These are phyloP conservation scores for Aleiodes testaceus DNA, from an alignment of 2,888 invertebrate genomes.

Conservation along the genomic window DNA sequence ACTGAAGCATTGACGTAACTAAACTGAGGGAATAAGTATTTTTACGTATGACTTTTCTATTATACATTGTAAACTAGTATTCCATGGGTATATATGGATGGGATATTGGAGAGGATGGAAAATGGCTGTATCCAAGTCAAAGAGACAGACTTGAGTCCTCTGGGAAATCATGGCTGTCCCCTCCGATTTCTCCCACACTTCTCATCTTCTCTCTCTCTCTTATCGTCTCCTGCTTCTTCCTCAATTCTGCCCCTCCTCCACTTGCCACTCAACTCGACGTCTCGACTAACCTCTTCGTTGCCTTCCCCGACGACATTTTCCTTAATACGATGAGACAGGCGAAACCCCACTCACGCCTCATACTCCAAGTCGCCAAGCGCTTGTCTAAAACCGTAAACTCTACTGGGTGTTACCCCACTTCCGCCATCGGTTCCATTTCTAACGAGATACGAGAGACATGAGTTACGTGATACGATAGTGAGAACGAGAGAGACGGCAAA, in stretches of 20 bases:
- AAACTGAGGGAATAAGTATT: slow-evolving; percentile 8
- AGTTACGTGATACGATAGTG: slow-evolving; percentile 33
- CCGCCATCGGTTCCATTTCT: slow-evolving; percentile 33
- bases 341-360: slow-evolving; percentile 29
- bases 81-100: neutral
- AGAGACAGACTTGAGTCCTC: slow-evolving; percentile 57
- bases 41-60: neutral
- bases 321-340: slow-evolving; percentile 38
- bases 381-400: slow-evolving; percentile 38
- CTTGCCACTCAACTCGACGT: slow-evolving; percentile 26
- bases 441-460: slow-evolving; percentile 38
- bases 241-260: slow-evolving; percentile 9
- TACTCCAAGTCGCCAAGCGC: neutral
- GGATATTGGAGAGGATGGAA: slow-evolving; percentile 40
- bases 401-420: slow-evolving; percentile 18
- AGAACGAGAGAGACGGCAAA: neutral
- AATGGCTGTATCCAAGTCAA: slow-evolving; percentile 35
- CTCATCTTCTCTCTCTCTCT: slow-evolving; percentile 18
- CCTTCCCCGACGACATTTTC: slow-evolving; percentile 35
- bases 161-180: slow-evolving; percentile 68
- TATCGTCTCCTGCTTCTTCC: slow-evolving; percentile 22
- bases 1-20: slow-evolving; percentile 11
- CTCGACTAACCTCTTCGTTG: slow-evolving; percentile 34
- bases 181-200: slow-evolving; percentile 49
- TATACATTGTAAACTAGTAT: slow-evolving; percentile 16